A percentile compares a stretch with the other conserved stretches of the same genome.
Evolutionary conservation across 1,140 invertebrate genomes (phyloP).

Genomic region (Arion vulgaris): DNA sequence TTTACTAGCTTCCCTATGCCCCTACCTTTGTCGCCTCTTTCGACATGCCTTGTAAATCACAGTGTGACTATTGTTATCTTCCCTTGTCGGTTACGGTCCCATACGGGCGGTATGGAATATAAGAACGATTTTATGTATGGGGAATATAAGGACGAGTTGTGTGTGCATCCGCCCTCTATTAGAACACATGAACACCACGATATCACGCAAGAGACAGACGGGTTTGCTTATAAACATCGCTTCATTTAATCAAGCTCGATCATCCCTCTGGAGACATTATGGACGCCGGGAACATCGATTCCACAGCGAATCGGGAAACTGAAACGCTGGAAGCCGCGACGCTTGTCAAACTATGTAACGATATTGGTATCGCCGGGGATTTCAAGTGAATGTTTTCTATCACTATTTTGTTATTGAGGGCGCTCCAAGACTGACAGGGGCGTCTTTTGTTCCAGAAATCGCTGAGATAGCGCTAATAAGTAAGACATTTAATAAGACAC

Average conservation of each 20-base stretch:
- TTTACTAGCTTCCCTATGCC: too few relatives aligned
- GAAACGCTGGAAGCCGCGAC: not conserved
- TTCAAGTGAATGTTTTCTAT: not conserved
- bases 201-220: not conserved
- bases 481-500: not conserved
- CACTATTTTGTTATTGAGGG: not conserved
- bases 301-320: not conserved
- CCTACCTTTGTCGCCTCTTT: too few relatives aligned
- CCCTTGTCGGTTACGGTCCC: too few relatives aligned
- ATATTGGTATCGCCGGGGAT: not conserved
- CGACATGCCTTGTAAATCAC: too few relatives aligned
- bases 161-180: too few relatives aligned
- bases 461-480: not conserved
- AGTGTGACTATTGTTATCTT: too few relatives aligned
- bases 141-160: too few relatives aligned
- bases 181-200: too few relatives aligned
- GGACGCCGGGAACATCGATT: not conserved
- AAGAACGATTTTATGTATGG: too few relatives aligned
- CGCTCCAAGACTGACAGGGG: not conserved
- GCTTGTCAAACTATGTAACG: not conserved
- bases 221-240: constrained; percentile 12
- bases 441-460: not conserved
- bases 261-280: not conserved
- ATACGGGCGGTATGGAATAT: too few relatives aligned
- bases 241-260: not conserved